phyloP scores from a whole-genome alignment of 2,888 invertebrate genomes.

The Zeuzera pyrina region DNA sequence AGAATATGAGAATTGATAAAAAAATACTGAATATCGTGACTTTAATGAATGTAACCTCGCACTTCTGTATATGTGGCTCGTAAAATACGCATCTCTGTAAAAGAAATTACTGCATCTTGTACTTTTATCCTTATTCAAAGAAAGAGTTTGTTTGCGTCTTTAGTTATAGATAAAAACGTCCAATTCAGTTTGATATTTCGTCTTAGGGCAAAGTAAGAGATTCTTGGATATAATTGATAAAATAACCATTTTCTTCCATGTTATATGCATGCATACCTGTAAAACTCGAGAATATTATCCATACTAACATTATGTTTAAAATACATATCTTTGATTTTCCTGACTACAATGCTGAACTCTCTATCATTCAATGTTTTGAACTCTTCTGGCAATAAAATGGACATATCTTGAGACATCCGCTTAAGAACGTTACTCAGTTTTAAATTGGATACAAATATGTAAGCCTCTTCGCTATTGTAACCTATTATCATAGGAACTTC shows the following conservation, averaged over 20 bases:
- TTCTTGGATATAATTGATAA: too few species aligned
- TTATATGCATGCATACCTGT: too few species aligned
- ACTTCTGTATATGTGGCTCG: constrained; percentile 46
- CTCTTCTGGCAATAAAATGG: constrained; percentile 44
- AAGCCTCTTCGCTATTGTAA: constrained; percentile 51
- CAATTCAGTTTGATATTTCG: too few species aligned
- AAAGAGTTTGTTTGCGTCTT: too few species aligned
- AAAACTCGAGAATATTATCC: constrained; percentile 34
- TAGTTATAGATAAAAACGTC: too few species aligned
- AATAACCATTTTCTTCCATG: too few species aligned
- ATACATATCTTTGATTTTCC: constrained; percentile 41
- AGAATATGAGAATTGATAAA: constrained; percentile 49
- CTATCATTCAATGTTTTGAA: constrained; percentile 34
- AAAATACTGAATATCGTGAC: constrained; percentile 35
- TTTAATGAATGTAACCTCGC: constrained; percentile 37
- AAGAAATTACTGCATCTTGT: too few species aligned
- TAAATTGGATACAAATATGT: constrained; percentile 42
- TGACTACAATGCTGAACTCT: constrained; percentile 30
- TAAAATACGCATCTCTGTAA: constrained; percentile 53
- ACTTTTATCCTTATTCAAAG: too few species aligned
- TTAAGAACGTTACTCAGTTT: constrained; percentile 25
- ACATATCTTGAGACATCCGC: constrained; percentile 24
- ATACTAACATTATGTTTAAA: constrained; percentile 38
- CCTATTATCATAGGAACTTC: constrained; percentile 51
- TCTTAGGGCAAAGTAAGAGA: too few species aligned